Evolutionary conservation across 64 coral and sea anemone genomes (phyloP).

Genomic region (Catalaphyllia jardinei): DNA sequence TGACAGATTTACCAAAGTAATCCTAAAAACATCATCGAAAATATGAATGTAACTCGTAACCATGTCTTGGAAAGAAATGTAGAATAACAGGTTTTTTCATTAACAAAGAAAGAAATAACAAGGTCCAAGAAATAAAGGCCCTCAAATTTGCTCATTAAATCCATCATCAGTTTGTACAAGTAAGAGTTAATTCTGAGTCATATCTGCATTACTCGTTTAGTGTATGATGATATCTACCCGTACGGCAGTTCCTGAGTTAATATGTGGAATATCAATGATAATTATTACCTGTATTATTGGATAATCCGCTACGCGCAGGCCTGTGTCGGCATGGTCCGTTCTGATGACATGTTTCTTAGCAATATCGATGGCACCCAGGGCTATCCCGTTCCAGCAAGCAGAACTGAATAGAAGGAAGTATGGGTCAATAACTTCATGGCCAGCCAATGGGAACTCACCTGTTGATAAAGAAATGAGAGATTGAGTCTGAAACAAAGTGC

Average conservation of each 20-base stretch:
- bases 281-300: conserved; percentile 61
- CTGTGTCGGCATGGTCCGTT: conserved; percentile 63
- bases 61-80: no score
- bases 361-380: conserved; percentile 68
- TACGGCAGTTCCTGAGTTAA: no score
- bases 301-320: conserved; percentile 65
- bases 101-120: no score
- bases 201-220: no score
- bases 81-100: no score
- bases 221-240: no score
- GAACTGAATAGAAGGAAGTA: conserved; percentile 67
- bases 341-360: conserved; percentile 66
- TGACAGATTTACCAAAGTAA: conserved; percentile 58
- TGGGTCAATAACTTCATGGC: conserved; percentile 52
- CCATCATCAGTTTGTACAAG: no score
- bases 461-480: not conserved
- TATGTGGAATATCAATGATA: no score
- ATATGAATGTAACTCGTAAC: no score
- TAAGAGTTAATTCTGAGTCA: no score
- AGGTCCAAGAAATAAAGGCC: no score
- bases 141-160: no score
- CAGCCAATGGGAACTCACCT: conserved; percentile 65
- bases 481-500: not conserved
- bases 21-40: conserved; percentile 28
- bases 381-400: conserved; percentile 65